Percentiles rank a stretch among this genome's conserved stretches.
phyloP scores from a whole-genome alignment of 1,140 invertebrate species.

The Ceratitis capitata region DNA sequence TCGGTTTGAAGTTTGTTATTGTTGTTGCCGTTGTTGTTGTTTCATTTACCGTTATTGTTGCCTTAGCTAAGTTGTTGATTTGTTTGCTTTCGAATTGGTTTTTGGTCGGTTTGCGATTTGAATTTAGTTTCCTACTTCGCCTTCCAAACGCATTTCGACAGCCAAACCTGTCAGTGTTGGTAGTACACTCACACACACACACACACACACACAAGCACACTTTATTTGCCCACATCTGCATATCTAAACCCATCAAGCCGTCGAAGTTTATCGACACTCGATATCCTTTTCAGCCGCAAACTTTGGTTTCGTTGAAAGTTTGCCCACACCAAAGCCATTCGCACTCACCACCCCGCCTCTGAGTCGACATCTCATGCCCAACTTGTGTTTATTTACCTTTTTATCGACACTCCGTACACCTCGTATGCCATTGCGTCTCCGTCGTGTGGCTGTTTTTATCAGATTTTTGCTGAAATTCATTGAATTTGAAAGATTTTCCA shows the following conservation, averaged over 20 bases:
- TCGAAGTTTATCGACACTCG: not conserved
- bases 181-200: not conserved
- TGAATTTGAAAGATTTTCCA: slow-evolving; percentile 37
- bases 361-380: not conserved
- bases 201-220: not conserved
- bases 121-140: not conserved
- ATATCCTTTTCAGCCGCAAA: not conserved
- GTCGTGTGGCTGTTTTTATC: not conserved
- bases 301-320: not conserved
- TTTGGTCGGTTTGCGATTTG: slow-evolving; percentile 36
- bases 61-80: slow-evolving; percentile 18
- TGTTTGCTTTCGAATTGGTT: slow-evolving; percentile 32
- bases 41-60: no score
- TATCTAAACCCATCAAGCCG: not conserved
- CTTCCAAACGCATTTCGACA: not conserved
- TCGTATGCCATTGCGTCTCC: not conserved
- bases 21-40: not conserved
- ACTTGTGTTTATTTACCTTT: not conserved
- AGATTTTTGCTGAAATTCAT: slow-evolving; percentile 30
- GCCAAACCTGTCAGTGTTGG: not conserved
- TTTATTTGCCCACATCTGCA: not conserved
- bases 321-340: not conserved
- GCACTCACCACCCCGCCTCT: not conserved
- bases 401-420: not conserved
- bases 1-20: no score